These are phyloP conservation scores for Caenorhabditis inopinata DNA, from an alignment of 1,140 invertebrate species.

Conservation along the genomic window DNA sequence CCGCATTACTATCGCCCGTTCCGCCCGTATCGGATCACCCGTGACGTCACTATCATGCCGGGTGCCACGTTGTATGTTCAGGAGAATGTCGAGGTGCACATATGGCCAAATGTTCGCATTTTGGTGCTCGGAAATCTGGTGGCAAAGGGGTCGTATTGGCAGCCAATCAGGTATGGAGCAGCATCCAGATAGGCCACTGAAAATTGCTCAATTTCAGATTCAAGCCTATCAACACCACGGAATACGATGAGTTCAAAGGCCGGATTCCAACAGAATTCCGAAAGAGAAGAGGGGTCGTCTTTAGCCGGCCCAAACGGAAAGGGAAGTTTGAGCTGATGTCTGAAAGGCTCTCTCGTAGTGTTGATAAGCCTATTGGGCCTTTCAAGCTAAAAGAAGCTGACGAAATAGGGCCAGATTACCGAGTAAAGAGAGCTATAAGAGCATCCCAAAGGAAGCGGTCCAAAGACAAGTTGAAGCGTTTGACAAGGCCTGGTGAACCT, in stretches of 20 bases:
- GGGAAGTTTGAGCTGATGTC: no score
- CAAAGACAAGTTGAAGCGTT: no score
- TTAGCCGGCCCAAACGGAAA: neutral
- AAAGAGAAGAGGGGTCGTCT: neutral
- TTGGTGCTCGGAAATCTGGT: slow-evolving; percentile 87
- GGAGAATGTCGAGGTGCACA: slow-evolving; percentile 87
- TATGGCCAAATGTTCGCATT: slow-evolving; percentile 93
- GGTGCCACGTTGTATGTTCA: slow-evolving; percentile 79
- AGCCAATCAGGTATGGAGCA: slow-evolving; percentile 79
- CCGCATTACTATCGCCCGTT: slow-evolving; percentile 54
- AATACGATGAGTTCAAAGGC: slow-evolving; percentile 52
- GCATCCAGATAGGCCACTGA: neutral
- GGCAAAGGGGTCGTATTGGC: slow-evolving; percentile 77
- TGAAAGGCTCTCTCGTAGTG: slow-evolving; percentile 8
- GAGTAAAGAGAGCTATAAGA: neutral
- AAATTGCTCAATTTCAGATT: neutral
- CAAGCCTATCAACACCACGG: slow-evolving; percentile 71
- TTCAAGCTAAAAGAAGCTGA: slow-evolving; percentile 28
- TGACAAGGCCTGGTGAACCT: neutral
- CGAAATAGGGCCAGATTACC: neutral
- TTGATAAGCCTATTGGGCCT: no score
- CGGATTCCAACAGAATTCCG: slow-evolving; percentile 31
- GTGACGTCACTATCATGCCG: slow-evolving; percentile 94
- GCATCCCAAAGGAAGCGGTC: neutral
- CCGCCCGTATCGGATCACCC: slow-evolving; percentile 62